These are phyloP conservation scores for Bursaphelenchus okinawaensis DNA, from an alignment of 2,888 invertebrate species.

Conservation along the genomic window DNA sequence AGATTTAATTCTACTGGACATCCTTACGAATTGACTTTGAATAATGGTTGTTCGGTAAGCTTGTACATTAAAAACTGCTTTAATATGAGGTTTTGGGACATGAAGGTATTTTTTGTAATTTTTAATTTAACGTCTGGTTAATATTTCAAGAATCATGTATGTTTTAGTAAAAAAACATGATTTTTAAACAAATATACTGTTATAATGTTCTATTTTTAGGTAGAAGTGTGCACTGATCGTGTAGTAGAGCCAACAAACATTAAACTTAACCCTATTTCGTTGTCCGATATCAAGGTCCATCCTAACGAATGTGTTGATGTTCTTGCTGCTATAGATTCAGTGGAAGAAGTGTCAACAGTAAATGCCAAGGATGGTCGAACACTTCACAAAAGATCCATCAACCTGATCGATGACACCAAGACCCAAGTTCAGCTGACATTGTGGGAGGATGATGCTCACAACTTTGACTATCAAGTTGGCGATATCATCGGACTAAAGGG, in stretches of 20 bases:
- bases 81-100: too few species aligned
- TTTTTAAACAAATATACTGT: not conserved
- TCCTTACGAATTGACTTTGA: constrained; percentile 91
- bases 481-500: constrained; percentile 76
- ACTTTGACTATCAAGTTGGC: constrained; percentile 65
- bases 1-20: constrained; percentile 76
- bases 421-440: constrained; percentile 75
- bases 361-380: constrained; percentile 34
- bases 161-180: not conserved
- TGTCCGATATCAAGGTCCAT: constrained; percentile 27
- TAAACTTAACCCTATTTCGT: constrained; percentile 22
- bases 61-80: too few species aligned
- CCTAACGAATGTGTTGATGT: constrained; percentile 41
- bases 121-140: not conserved
- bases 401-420: constrained; percentile 77
- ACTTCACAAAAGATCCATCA: constrained; percentile 79
- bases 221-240: constrained; percentile 16
- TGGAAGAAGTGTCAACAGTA: constrained; percentile 27
- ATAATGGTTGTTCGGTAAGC: constrained; percentile 66
- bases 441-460: constrained; percentile 82
- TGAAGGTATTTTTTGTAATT: not conserved
- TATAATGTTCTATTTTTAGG: constrained; percentile 16
- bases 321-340: constrained; percentile 42
- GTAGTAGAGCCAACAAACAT: constrained; percentile 20
- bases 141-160: too few species aligned